Percentiles rank a stretch among this genome's conserved stretches.
phyloP scores from a whole-genome alignment of 2,797 vertebrate species.

The Triplophysa bombifrons region DNA sequence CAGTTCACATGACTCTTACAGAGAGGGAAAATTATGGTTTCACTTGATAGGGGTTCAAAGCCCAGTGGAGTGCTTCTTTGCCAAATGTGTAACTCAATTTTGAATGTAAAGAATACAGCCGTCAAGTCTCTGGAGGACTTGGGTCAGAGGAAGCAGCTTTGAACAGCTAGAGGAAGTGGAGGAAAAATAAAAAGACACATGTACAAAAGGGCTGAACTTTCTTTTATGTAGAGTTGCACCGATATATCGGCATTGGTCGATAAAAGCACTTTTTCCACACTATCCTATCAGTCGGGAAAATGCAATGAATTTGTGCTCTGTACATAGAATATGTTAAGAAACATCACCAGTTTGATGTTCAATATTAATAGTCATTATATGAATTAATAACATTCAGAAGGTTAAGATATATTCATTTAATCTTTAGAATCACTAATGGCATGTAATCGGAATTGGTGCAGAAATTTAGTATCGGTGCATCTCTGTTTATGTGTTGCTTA shows the following conservation, averaged over 20 bases:
- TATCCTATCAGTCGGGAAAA: no score
- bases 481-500: not conserved
- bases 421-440: no score
- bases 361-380: no score
- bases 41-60: constrained; percentile 10
- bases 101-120: constrained; percentile 4
- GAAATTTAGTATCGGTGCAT: no score
- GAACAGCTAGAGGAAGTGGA: constrained; percentile 16
- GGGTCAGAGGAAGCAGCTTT: constrained; percentile 1
- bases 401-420: no score
- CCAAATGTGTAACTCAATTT: not conserved
- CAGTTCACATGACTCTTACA: constrained; percentile 33
- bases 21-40: not conserved
- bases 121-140: not conserved
- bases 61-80: not conserved
- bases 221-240: not conserved
- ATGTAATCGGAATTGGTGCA: no score
- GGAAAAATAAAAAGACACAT: not conserved
- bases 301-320: no score
- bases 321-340: no score
- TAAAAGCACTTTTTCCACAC: no score
- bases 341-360: no score
- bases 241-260: no score
- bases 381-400: no score
- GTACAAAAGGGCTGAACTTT: not conserved